Evolutionary conservation across 2,888 invertebrate species (phyloP), one percentile per base, ranked within the genome.

Genomic region (Morpho deidamia): DNA sequence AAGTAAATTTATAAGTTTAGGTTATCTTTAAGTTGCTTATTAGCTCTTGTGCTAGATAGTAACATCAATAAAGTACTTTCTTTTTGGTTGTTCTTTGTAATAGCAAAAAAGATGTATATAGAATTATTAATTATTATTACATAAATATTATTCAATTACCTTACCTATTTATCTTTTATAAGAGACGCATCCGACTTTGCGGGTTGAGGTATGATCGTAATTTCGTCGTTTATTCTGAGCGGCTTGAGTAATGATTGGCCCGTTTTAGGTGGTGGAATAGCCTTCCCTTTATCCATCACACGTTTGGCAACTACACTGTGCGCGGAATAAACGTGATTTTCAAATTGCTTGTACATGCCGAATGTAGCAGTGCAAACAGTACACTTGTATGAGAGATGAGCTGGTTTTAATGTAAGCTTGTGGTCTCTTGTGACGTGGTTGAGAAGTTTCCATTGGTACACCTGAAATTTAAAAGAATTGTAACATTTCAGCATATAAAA

Each of bases 281-380:
- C 65, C 76, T 78, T 80, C 58, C 75, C 78, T 58, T 82, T 84
- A 54, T 87, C 85, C 67, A 84, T 82, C 1, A 81, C 82, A 3
- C 95, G 93, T 72, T 96, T 96, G 39, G 96, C 96, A 11, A 96
- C 96, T 12, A 96, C 95, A 76, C 96, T 96, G 73, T 97, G 97
- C 12, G 96, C 97, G 39, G 96, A 96, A 74, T 97, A 97, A 7
- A 97, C 97, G 78, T 97, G 97, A 78, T 95, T 97, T 78, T 97
- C 97, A 70, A 97, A 97, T 72, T 96, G 95, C 84, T 96, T 96
- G 91, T 97, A 97, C 96, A 97, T 96, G 69, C 96, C 96, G 74
- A 97, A 97, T 3, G 97, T 97, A 23, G 97, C 97, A 39, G 97
- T 96, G 81, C 97, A 97, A 33, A 97, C 97, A 9, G 97, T 97